These are phyloP conservation scores for Hypselothyrea guttata DNA, from an alignment of 2,888 invertebrate species.

Conservation along the genomic window DNA sequence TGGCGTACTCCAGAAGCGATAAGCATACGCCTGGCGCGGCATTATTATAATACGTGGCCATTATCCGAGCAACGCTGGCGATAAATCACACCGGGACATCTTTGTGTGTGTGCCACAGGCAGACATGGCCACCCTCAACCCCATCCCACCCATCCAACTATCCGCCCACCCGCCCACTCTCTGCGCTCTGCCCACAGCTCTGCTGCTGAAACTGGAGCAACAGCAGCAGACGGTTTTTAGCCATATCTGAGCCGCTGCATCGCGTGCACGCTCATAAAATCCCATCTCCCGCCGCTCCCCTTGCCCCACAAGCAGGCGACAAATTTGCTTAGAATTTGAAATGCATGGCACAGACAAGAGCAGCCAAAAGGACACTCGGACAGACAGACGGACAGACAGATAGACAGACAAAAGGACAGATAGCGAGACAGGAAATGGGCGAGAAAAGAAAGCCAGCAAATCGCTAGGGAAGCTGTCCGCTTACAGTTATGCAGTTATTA, in stretches of 20 bases:
- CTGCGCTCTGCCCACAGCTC: too few relatives aligned
- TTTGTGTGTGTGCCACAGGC: conserved; percentile 72
- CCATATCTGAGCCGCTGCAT: conserved; percentile 64
- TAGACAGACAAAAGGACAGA: not conserved
- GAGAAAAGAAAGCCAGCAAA: conserved; percentile 12
- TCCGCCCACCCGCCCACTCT: too few relatives aligned
- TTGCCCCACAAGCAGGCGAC: conserved; percentile 38
- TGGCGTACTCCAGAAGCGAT: conserved; percentile 65
- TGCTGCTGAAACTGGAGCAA: conserved; percentile 48
- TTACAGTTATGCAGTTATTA: conserved; percentile 29
- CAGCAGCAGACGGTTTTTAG: conserved; percentile 59
- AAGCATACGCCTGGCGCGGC: conserved; percentile 73
- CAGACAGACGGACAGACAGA: conserved; percentile 5
- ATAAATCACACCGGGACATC: conserved; percentile 77
- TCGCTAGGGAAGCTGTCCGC: conserved; percentile 2
- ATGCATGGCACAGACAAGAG: conserved; percentile 59
- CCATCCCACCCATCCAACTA: conserved; percentile 3
- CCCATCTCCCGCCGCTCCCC: conserved; percentile 50
- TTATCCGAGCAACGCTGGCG: conserved; percentile 69
- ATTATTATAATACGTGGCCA: conserved; percentile 77
- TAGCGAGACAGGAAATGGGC: conserved; percentile 29
- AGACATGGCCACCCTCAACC: conserved; percentile 44
- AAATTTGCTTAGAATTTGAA: conserved; percentile 77
- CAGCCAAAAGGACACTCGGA: conserved; percentile 10
- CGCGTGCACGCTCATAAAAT: conserved; percentile 75